These are phyloP conservation scores for Siniperca undulata DNA, from an alignment of 2,797 vertebrate species.

Conservation along the genomic window DNA sequence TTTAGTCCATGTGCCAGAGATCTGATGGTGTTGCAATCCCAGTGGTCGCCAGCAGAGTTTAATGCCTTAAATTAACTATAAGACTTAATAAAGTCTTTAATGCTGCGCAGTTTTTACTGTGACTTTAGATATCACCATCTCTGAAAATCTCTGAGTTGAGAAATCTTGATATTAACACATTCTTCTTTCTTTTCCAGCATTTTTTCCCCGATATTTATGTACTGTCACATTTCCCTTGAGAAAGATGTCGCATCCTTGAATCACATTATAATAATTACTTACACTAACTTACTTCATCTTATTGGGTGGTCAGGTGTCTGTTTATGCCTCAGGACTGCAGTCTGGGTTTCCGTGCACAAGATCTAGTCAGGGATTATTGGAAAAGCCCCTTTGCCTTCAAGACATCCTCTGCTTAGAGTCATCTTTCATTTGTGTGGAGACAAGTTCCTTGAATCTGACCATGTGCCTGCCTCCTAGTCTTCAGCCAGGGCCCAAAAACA, in stretches of 20 bases:
- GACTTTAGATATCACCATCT: background rate
- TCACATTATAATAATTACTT: slow-evolving; percentile 39
- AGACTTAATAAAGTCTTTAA: slow-evolving; percentile 31
- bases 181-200: background rate
- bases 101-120: background rate
- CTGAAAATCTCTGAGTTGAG: background rate
- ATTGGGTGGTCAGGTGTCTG: slow-evolving; percentile 51
- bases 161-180: background rate
- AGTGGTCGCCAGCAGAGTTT: slow-evolving; percentile 29
- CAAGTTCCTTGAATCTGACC: slow-evolving; percentile 47
- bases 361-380: slow-evolving; percentile 37
- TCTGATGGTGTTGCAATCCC: slow-evolving; percentile 38
- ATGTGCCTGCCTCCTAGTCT: slow-evolving; percentile 33
- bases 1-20: slow-evolving; percentile 41
- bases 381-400: slow-evolving; percentile 53
- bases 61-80: slow-evolving; percentile 13
- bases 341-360: slow-evolving; percentile 28
- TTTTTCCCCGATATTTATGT: no score
- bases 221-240: background rate
- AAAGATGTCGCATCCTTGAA: slow-evolving; percentile 17
- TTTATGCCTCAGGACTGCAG: slow-evolving; percentile 28
- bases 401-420: slow-evolving; percentile 46
- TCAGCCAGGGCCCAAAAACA: slow-evolving; percentile 33
- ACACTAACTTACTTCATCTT: slow-evolving; percentile 10
- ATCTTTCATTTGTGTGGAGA: slow-evolving; percentile 33